These are phyloP conservation scores for Holcopasites calliopsidis DNA, from an alignment of 1,140 invertebrate species.

Conservation along the genomic window DNA sequence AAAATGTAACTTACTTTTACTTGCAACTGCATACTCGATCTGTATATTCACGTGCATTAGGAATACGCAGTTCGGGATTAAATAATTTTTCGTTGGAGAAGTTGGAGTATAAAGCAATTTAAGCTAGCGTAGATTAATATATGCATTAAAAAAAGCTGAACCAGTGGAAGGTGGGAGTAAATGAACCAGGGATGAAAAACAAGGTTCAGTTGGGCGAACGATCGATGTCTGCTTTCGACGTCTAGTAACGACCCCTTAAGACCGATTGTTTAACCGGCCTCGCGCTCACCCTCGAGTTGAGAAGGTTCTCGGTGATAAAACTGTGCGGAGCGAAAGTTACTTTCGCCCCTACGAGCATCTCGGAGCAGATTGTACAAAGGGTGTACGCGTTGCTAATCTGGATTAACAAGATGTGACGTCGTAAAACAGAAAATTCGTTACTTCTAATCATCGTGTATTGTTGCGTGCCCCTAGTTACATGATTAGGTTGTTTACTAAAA, in stretches of 20 bases:
- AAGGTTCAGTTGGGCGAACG: neutral
- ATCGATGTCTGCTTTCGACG: neutral
- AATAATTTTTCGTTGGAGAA: too few relatives aligned
- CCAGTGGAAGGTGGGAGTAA: neutral
- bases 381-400: neutral
- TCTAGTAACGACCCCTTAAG: conserved; percentile 10
- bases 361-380: neutral
- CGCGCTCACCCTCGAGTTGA: neutral
- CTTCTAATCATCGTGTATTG: neutral
- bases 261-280: conserved; percentile 15
- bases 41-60: too few relatives aligned
- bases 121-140: too few relatives aligned
- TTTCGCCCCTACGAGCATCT: neutral
- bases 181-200: neutral
- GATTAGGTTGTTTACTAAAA: neutral
- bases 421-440: neutral
- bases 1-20: too few relatives aligned
- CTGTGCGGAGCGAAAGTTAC: neutral
- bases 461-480: too few relatives aligned
- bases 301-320: conserved; percentile 1
- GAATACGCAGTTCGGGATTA: too few relatives aligned
- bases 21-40: too few relatives aligned
- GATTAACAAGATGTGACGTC: conserved; percentile 2
- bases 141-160: too few relatives aligned
- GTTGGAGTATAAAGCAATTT: too few relatives aligned